Conservation (phyloP, 2,888 invertebrate species). For the Tetragnatha montana region DNA sequence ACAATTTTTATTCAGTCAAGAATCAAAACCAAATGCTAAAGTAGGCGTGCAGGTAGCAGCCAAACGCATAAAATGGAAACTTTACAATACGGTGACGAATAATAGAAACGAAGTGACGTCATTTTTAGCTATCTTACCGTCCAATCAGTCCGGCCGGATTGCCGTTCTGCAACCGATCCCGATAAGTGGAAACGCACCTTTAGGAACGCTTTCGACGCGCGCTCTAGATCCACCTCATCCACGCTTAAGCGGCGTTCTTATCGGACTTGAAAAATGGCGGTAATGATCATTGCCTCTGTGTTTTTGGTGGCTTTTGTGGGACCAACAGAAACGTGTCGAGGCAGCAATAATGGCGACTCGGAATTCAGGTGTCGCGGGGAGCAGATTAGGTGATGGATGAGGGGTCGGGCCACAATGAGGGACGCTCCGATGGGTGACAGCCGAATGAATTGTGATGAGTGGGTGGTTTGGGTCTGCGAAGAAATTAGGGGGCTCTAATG, state of each 20-base stretch:
- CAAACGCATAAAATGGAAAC: too few relatives aligned
- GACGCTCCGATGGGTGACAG: neutral
- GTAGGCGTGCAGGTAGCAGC: too few relatives aligned
- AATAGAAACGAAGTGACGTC: too few relatives aligned
- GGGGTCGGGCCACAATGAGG: neutral
- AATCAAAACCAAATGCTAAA: too few relatives aligned
- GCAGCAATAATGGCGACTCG: conserved; percentile 21
- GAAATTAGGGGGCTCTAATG: too few relatives aligned
- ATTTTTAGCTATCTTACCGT: too few relatives aligned
- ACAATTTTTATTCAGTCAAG: too few relatives aligned
- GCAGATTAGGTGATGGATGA: conserved; percentile 43
- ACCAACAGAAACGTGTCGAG: neutral
- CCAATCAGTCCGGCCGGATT: too few relatives aligned
- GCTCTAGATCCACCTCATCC: neutral
- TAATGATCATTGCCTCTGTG: conserved; percentile 43
- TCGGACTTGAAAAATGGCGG: conserved; percentile 26
- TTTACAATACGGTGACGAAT: too few relatives aligned
- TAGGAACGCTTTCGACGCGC: too few relatives aligned
- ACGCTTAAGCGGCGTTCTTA: neutral
- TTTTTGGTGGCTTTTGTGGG: conserved; percentile 34
- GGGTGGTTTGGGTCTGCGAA: neutral
- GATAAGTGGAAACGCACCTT: too few relatives aligned
- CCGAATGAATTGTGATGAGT: neutral
- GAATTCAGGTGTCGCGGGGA: neutral
- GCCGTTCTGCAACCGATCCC: too few relatives aligned